Evolutionary conservation across 2,888 invertebrate species (phyloP).

Genomic region (Troides oblongomaculatus): DNA sequence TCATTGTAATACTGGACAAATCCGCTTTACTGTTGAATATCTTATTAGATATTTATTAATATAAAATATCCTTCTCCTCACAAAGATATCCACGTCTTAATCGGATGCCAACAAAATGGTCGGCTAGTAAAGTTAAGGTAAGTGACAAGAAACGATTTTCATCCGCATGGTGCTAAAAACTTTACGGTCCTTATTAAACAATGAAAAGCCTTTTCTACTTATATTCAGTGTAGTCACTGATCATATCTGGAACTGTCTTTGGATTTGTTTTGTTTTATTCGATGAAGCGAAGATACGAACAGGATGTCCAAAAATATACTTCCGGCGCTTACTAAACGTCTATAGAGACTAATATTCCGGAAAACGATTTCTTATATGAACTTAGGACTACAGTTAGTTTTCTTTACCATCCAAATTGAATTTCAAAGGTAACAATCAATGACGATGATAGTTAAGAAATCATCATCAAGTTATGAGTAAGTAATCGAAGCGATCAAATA

Average conservation of each 20-base stretch:
- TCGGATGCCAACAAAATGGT: neutral
- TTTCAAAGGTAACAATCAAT: neutral
- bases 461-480: neutral
- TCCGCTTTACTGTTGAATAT: neutral
- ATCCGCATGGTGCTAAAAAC: neutral
- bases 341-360: too few relatives aligned
- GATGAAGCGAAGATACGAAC: too few relatives aligned
- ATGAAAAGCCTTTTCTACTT: too few relatives aligned
- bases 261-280: too few relatives aligned
- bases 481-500: neutral
- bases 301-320: too few relatives aligned
- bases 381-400: neutral
- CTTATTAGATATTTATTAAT: slow-evolving; percentile 1
- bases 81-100: neutral
- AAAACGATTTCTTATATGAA: too few relatives aligned
- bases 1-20: neutral
- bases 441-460: neutral
- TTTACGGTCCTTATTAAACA: neutral
- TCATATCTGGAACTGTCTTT: too few relatives aligned
- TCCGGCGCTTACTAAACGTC: too few relatives aligned
- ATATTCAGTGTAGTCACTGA: too few relatives aligned
- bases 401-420: neutral
- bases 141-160: neutral
- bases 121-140: neutral
- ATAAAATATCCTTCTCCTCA: neutral